phyloP scores from a whole-genome alignment of 2,113 vertebrate species.

The Rousettus leschenaultii region DNA sequence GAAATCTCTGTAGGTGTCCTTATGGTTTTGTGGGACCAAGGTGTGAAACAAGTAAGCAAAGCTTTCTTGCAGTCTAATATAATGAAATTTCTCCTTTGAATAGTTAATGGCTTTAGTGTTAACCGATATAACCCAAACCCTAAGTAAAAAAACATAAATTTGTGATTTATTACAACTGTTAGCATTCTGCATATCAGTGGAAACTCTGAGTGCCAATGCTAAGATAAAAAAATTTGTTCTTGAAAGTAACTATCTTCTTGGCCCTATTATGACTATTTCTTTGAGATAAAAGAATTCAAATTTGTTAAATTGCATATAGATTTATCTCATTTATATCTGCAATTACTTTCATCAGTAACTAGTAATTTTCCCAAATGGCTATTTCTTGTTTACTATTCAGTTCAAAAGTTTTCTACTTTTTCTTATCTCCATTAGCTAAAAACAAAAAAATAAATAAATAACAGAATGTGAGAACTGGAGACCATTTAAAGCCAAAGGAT shows the following conservation, averaged over 20 bases:
- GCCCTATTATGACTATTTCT: not conserved
- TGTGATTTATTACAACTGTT: not conserved
- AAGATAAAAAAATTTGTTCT: not conserved
- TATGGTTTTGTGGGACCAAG: slow-evolving; percentile 93
- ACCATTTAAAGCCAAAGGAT: not conserved
- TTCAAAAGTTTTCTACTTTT: not conserved
- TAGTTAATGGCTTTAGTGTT: not conserved
- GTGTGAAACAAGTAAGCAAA: slow-evolving; percentile 92
- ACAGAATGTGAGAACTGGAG: not conserved
- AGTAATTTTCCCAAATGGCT: not conserved
- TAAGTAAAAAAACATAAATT: not conserved
- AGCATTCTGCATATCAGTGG: not conserved
- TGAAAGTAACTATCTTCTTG: not conserved
- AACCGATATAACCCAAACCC: not conserved
- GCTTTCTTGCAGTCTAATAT: not conserved
- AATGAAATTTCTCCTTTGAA: not conserved
- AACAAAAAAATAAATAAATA: not conserved
- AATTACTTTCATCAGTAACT: slow-evolving; percentile 2
- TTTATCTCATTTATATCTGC: not conserved
- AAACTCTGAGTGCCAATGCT: not conserved
- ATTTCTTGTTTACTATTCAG: not conserved
- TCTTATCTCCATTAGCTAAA: not conserved
- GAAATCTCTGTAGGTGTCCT: slow-evolving; percentile 91
- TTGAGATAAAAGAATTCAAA: not conserved
- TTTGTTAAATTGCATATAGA: not conserved